Conservation (phyloP, 2,797 vertebrate species). For the Cryptoprocta ferox region DNA sequence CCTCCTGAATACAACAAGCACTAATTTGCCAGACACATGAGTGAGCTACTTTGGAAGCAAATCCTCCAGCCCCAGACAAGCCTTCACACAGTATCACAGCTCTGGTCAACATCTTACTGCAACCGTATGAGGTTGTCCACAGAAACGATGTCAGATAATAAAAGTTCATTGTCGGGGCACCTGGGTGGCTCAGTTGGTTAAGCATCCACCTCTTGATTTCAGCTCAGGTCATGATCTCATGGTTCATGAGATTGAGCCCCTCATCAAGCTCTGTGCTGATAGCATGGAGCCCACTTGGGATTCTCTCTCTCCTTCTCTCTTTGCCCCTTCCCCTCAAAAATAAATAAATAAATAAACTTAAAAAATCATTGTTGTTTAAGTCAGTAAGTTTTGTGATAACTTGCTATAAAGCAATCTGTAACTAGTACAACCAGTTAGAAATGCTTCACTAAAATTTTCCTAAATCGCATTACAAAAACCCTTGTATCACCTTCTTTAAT, state of each 20-base stretch:
- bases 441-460: not conserved
- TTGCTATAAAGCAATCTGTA: not conserved
- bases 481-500: not conserved
- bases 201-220: too few species aligned
- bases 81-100: not conserved
- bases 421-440: slow-evolving; percentile 23
- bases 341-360: too few species aligned
- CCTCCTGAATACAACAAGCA: not conserved
- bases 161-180: not conserved
- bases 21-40: not conserved
- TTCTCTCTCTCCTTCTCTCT: too few species aligned
- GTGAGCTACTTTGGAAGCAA: not conserved
- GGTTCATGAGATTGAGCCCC: too few species aligned
- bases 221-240: too few species aligned
- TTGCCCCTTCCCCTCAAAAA: too few species aligned
- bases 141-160: not conserved
- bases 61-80: not conserved
- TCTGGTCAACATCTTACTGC: not conserved
- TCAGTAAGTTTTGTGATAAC: not conserved
- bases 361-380: not conserved
- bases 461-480: not conserved
- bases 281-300: too few species aligned
- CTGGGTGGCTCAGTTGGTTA: too few species aligned
- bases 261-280: too few species aligned
- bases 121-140: not conserved